phyloP scores from a whole-genome alignment of 1,140 invertebrate genomes.

The Glomeris maerens region DNA sequence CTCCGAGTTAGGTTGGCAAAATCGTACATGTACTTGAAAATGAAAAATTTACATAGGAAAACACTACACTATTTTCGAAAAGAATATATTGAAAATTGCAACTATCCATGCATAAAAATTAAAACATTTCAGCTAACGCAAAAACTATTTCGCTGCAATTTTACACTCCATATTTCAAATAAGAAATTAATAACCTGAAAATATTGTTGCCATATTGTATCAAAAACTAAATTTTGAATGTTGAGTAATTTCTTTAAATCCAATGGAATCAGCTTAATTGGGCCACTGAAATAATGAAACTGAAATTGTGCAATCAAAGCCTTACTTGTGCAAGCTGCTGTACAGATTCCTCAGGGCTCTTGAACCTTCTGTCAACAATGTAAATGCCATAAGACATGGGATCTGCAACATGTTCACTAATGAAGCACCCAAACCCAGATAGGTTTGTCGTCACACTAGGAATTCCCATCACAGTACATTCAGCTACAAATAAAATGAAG shows the following conservation, averaged over 20 bases:
- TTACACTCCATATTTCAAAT: too few species aligned
- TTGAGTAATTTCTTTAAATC: not conserved
- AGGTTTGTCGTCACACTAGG: constrained; percentile 95
- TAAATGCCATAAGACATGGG: constrained; percentile 98
- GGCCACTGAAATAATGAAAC: not conserved
- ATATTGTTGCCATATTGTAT: too few species aligned
- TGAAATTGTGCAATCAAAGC: constrained; percentile 2
- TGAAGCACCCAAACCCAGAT: constrained; percentile 97
- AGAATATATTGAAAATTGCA: too few species aligned
- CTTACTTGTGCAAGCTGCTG: constrained; percentile 75
- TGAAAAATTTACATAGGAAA: not conserved
- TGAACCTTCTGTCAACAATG: constrained; percentile 84
- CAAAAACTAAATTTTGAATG: too few species aligned
- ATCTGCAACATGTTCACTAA: constrained; percentile 94
- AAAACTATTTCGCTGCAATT: too few species aligned
- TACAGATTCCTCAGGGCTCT: constrained; percentile 75
- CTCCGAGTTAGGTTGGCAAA: constrained; percentile 79
- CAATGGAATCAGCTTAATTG: not conserved
- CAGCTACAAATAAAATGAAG: constrained; percentile 45
- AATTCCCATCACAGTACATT: constrained; percentile 99
- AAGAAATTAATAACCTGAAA: too few species aligned
- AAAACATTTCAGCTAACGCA: too few species aligned
- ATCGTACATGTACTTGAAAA: constrained; percentile 61
- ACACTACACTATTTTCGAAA: too few species aligned
- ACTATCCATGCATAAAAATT: too few species aligned